A percentile compares a stretch with the other conserved stretches of the same genome.
Conservation (phyloP, 2,797 vertebrate species). For the Squalus acanthias region DNA sequence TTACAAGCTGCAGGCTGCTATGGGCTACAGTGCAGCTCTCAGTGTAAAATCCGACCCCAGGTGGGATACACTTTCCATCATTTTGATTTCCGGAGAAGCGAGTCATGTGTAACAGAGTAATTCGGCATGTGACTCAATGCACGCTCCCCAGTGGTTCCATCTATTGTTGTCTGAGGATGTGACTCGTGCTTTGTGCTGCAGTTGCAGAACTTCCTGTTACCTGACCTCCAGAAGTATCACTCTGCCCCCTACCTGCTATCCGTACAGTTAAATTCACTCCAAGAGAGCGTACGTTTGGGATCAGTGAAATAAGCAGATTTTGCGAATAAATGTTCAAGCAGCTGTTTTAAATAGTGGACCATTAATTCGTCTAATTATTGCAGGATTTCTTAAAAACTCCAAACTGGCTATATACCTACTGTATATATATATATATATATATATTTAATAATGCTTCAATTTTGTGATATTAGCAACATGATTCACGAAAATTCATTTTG, state of each 20-base stretch:
- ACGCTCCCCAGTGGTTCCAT: background rate
- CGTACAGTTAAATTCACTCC: background rate
- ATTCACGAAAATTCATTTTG: background rate
- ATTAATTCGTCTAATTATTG: background rate
- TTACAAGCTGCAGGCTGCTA: background rate
- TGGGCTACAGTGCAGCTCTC: background rate
- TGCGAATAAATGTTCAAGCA: background rate
- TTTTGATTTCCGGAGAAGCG: background rate
- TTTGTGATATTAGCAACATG: background rate
- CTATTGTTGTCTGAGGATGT: background rate
- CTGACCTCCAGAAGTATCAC: background rate
- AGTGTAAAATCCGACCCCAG: background rate
- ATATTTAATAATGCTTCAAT: background rate
- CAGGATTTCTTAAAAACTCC: background rate
- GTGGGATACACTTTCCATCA: slow-evolving; percentile 7
- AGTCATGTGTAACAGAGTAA: background rate
- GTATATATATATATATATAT: background rate
- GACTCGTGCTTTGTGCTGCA: background rate
- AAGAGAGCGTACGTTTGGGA: background rate
- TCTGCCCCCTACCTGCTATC: background rate
- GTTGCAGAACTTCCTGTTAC: background rate
- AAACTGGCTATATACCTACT: background rate
- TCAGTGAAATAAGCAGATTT: background rate
- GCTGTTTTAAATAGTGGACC: background rate
- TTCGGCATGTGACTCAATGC: background rate